Conservation (phyloP, 2,797 vertebrate species). For the Lepilemur septentrionalis region DNA sequence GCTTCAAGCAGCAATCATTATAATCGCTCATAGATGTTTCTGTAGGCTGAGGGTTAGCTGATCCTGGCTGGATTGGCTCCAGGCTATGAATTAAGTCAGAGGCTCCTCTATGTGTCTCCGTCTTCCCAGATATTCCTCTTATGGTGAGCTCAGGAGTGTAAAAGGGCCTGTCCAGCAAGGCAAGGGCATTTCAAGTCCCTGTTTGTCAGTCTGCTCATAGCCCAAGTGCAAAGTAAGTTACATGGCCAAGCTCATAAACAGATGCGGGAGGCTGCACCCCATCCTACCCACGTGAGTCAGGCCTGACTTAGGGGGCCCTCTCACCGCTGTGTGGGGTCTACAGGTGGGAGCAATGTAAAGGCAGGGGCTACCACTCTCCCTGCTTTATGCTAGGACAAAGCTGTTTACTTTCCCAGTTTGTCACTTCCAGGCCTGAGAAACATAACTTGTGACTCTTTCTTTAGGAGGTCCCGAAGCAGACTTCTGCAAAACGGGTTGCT, state of each 20-base stretch:
- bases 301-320: neutral
- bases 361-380: neutral
- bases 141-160: neutral
- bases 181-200: neutral
- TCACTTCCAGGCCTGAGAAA: neutral
- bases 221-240: neutral
- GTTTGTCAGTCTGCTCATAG: neutral
- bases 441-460: conserved; percentile 8
- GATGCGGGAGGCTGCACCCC: neutral
- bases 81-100: neutral
- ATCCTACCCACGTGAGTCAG: no score
- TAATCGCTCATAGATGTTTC: neutral
- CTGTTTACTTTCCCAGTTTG: neutral
- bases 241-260: neutral
- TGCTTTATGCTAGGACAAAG: neutral
- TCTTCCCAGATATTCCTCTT: neutral
- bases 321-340: neutral
- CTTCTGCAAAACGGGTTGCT: conserved; percentile 73
- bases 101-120: neutral
- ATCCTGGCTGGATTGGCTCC: neutral
- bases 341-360: neutral
- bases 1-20: neutral
- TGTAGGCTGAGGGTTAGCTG: neutral
- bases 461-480: neutral
- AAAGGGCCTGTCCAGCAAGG: accelerated